A percentile compares a stretch with the other conserved stretches of the same genome.
Conservation (phyloP, 2,113 vertebrate species). For the Mungos mungo region DNA sequence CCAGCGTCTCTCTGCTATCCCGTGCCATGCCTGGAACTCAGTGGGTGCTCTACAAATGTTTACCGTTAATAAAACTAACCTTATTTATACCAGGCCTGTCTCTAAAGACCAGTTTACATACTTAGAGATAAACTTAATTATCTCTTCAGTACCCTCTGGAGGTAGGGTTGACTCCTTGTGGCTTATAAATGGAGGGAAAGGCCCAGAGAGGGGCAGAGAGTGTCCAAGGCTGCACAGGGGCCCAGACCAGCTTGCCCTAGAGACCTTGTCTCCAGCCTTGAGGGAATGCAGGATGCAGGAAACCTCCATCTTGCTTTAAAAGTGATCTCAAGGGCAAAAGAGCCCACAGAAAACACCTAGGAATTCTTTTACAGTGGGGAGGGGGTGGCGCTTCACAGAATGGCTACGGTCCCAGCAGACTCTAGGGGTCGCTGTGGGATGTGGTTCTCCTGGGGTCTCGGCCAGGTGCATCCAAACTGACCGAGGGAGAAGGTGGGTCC, state of each 20-base stretch:
- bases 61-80: conserved; percentile 54
- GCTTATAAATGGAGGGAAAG: neutral
- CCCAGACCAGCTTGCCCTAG: neutral
- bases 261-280: neutral
- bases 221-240: neutral
- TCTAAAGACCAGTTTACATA: conserved; percentile 64
- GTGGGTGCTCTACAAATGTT: conserved; percentile 66
- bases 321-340: neutral
- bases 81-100: conserved; percentile 56
- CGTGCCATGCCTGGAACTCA: neutral
- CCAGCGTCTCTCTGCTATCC: conserved; percentile 41
- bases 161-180: neutral
- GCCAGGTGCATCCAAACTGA: no score
- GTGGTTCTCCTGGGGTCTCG: neutral
- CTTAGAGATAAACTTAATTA: conserved; percentile 64
- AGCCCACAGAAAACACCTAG: neutral
- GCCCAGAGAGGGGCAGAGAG: neutral
- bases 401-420: accelerated
- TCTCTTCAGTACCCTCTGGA: neutral
- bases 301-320: neutral
- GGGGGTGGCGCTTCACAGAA: no score
- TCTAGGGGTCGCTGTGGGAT: neutral
- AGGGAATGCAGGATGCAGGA: neutral
- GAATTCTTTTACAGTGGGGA: neutral
- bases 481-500: neutral